Percentiles rank a stretch among this genome's conserved stretches.
These are phyloP conservation scores for Drosophila aldrichi DNA, from an alignment of 2,888 invertebrate genomes.

Conservation along the genomic window DNA sequence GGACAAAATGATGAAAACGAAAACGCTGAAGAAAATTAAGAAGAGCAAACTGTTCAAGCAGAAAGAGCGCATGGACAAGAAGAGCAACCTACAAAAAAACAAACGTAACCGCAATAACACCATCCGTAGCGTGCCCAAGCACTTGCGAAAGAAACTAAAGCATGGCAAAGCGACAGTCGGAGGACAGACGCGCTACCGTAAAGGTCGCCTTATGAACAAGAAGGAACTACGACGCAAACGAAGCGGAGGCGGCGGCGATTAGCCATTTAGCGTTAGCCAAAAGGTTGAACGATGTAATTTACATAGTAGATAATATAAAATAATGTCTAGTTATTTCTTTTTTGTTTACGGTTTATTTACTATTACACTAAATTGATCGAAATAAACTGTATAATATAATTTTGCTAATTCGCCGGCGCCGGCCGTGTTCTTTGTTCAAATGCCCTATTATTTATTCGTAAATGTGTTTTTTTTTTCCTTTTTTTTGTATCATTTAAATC, in stretches of 20 bases:
- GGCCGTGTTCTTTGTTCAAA: constrained; percentile 47
- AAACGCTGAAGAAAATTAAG: constrained; percentile 90
- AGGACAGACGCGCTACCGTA: constrained; percentile 64
- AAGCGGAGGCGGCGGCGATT: constrained; percentile 58
- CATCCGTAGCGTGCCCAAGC: constrained; percentile 81
- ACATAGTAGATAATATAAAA: constrained; percentile 26
- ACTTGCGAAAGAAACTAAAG: constrained; percentile 78
- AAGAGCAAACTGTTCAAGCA: constrained; percentile 92
- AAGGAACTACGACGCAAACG: constrained; percentile 72
- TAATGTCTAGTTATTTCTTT: constrained; percentile 38
- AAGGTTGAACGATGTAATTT: background rate
- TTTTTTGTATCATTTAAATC: constrained; percentile 46
- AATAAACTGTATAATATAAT: constrained; percentile 59
- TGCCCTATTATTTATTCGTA: constrained; percentile 39
- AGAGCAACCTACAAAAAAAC: constrained; percentile 90
- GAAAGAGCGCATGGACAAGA: constrained; percentile 90
- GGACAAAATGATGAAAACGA: constrained; percentile 89
- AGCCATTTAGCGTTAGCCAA: constrained; percentile 16
- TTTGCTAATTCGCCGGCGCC: constrained; percentile 69
- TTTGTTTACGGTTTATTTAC: constrained; percentile 71
- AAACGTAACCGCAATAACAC: constrained; percentile 83
- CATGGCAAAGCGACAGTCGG: constrained; percentile 46
- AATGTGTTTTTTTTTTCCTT: constrained; percentile 27
- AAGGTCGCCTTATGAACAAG: constrained; percentile 80
- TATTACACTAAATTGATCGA: constrained; percentile 72